These are phyloP conservation scores for Nephrotoma appendiculata DNA, from an alignment of 2,888 invertebrate genomes.

Conservation along the genomic window DNA sequence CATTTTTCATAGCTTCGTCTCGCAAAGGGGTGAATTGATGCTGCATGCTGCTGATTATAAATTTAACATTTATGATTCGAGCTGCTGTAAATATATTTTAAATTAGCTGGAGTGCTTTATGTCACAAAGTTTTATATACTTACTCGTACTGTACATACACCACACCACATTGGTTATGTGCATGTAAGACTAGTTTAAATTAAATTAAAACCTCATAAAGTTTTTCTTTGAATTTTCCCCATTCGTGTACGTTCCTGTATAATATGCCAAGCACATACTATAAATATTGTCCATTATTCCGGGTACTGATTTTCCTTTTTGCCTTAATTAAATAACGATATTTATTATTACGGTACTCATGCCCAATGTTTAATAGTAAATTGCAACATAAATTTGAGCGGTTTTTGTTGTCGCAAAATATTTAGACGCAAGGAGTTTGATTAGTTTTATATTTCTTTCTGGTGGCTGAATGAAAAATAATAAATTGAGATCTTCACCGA, in stretches of 20 bases:
- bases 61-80: too few species aligned
- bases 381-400: neutral
- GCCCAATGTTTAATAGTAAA: neutral
- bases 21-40: too few species aligned
- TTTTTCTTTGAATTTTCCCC: neutral
- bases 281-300: neutral
- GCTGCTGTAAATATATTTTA: too few species aligned
- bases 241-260: neutral
- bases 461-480: neutral
- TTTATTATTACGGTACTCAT: neutral
- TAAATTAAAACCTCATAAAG: neutral
- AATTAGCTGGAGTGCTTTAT: too few species aligned
- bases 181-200: neutral
- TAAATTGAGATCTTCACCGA: neutral
- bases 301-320: neutral
- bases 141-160: too few species aligned
- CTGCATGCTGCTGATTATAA: too few species aligned
- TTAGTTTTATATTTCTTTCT: neutral
- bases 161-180: neutral
- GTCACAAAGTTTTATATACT: too few species aligned
- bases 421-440: neutral
- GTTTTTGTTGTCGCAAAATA: neutral
- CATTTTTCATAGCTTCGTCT: too few species aligned
- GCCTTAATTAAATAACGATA: neutral
- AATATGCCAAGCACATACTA: neutral